Percentiles rank a stretch among this genome's conserved stretches.
Conservation (phyloP, 2,113 vertebrate species). For the Boleophthalmus pectinirostris region DNA sequence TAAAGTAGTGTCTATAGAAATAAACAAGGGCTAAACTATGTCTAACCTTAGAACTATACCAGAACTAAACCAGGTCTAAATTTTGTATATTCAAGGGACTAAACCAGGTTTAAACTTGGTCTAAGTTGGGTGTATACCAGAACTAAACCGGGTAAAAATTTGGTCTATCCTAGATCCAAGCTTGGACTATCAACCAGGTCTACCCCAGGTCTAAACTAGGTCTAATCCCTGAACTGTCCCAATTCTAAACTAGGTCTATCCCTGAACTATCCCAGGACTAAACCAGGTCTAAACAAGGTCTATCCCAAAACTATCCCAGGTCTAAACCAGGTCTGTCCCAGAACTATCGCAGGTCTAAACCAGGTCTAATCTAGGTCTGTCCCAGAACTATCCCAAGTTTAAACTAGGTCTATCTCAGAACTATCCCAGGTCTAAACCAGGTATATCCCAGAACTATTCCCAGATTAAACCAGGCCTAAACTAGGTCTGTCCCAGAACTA, state of each 20-base stretch:
- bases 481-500: neutral
- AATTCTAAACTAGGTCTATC: no score
- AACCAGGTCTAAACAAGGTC: neutral
- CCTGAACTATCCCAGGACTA: no score
- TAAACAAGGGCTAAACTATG: no score
- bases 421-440: no score
- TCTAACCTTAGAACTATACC: no score
- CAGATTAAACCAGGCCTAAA: neutral
- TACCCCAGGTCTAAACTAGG: neutral
- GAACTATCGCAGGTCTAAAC: neutral
- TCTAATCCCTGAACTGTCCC: neutral
- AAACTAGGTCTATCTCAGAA: neutral
- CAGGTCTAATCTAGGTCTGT: neutral
- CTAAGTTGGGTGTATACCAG: no score
- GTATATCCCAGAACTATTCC: no score
- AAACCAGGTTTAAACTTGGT: neutral
- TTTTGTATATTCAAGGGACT: neutral
- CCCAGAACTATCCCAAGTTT: neutral
- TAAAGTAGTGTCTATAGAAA: no score
- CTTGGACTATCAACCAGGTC: no score
- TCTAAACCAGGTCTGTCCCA: no score
- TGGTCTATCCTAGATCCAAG: no score
- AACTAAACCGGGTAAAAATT: neutral
- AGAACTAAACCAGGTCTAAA: no score
- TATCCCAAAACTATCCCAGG: neutral